Evolutionary conservation across 2,888 invertebrate species (phyloP).

Genomic region (Cheilosia vernalis): DNA sequence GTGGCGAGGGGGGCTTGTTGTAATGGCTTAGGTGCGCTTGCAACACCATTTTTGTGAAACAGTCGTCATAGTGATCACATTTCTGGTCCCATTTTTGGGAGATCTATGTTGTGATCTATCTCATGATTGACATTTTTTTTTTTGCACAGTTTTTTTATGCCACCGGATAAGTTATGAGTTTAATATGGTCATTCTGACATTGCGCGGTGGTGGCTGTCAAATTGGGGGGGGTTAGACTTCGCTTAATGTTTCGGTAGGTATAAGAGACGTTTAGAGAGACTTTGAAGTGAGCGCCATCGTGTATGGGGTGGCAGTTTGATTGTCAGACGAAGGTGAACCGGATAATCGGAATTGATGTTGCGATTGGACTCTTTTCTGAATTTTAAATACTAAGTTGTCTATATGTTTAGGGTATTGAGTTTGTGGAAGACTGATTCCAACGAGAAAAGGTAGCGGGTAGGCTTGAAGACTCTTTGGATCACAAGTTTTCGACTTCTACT

Average conservation of each 20-base stretch:
- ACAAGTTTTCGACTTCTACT: too few species aligned
- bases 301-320: slow-evolving; percentile 37
- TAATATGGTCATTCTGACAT: slow-evolving; percentile 9
- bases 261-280: background rate
- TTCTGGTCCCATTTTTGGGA: slow-evolving; percentile 71
- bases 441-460: too few species aligned
- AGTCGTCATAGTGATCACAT: slow-evolving; percentile 67
- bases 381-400: background rate
- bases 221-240: background rate
- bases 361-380: background rate
- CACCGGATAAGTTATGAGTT: slow-evolving; percentile 57
- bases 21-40: slow-evolving; percentile 33
- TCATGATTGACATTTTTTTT: slow-evolving; percentile 61
- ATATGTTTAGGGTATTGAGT: background rate
- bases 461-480: too few species aligned
- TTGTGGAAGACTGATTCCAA: too few species aligned
- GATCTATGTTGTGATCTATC: slow-evolving; percentile 44
- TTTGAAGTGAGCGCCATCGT: slow-evolving; percentile 13
- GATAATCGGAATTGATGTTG: background rate
- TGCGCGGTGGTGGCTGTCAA: background rate
- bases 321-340: slow-evolving; percentile 42
- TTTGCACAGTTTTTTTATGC: slow-evolving; percentile 1
- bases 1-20: slow-evolving; percentile 11
- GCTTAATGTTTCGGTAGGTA: background rate
- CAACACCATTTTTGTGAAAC: slow-evolving; percentile 55